Percentiles rank a stretch among this genome's conserved stretches.
phyloP scores from a whole-genome alignment of 2,888 invertebrate genomes.

The Spisula solida region DNA sequence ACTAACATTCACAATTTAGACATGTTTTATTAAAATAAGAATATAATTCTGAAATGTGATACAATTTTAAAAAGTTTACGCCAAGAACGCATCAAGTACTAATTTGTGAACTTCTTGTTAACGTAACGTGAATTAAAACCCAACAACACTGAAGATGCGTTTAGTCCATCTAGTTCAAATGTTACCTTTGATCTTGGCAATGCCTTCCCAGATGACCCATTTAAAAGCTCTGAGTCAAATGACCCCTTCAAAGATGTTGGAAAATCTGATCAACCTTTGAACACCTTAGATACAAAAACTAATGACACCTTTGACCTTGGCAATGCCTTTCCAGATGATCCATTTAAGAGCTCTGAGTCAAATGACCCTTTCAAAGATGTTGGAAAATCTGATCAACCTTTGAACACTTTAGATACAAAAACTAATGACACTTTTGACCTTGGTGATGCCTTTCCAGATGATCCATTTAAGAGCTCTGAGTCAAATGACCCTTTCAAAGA shows the following conservation, averaged over 20 bases:
- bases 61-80: too few species aligned
- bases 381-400: too few species aligned
- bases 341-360: conserved; percentile 30
- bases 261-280: background rate
- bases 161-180: conserved; percentile 23
- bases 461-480: too few species aligned
- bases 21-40: too few species aligned
- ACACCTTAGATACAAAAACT: background rate
- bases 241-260: conserved; percentile 22
- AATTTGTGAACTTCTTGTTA: too few species aligned
- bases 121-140: background rate
- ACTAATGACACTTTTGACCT: too few species aligned
- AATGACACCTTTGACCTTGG: conserved; percentile 17
- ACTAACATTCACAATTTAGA: too few species aligned
- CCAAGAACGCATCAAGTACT: too few species aligned
- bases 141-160: background rate
- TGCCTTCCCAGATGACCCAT: conserved; percentile 50
- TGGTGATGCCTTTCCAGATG: too few species aligned
- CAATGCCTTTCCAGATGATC: conserved; percentile 45
- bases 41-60: too few species aligned
- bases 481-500: too few species aligned
- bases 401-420: too few species aligned
- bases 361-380: conserved; percentile 32
- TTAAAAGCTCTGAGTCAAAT: conserved; percentile 24
- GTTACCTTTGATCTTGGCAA: conserved; percentile 24